Evolutionary conservation across 1,140 invertebrate species (phyloP), one percentile per base, ranked within the genome.

Genomic region (Yoshiicerus persimilis): DNA sequence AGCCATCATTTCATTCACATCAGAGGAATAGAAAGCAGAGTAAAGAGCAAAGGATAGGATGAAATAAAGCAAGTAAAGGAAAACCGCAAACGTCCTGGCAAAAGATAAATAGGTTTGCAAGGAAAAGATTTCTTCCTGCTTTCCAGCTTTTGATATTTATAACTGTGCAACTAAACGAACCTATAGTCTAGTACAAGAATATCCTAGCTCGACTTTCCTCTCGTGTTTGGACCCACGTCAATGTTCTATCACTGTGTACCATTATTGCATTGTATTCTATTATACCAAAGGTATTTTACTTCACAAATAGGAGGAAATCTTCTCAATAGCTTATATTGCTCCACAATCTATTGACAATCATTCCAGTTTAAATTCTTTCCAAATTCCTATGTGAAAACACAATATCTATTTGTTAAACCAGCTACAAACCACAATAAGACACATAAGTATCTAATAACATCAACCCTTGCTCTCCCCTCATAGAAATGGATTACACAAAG

Each of bases 31-130:
- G 30, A 70, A 70, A 30, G 25, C n/a, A n/a, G 32, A 80, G 32
- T 34, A 32, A 80, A 80, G 75, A 70, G 75, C 75, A 80, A 9
- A 80, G 23, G 23, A 70, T 34, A 80, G 75, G 75, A 1, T 38
- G 23, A 32, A 80, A 32, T 23, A 36, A 80, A 38, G 75, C 75
- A 80, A 80, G 75, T n/a, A 38, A 80, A 80, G 34, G 75, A n/a
- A 80, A 80, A 80, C 75, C 75, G 75, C 75, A 80, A 80, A 80
- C 75, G 75, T 80, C 75, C 75, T 80, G 75, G 75, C 32, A 32
- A 80, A 80, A 80, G 75, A 80, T 80, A 80, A 80, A 80, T 80
- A 77, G 70, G 75, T 80, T 80, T 80, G 75, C 32, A 80, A 34
- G 75, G 32, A 80, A 80, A 80, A 80, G 30, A 32, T 34, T 36